Conservation (phyloP, 2,888 invertebrate species). For the Miltochrista miniata region DNA sequence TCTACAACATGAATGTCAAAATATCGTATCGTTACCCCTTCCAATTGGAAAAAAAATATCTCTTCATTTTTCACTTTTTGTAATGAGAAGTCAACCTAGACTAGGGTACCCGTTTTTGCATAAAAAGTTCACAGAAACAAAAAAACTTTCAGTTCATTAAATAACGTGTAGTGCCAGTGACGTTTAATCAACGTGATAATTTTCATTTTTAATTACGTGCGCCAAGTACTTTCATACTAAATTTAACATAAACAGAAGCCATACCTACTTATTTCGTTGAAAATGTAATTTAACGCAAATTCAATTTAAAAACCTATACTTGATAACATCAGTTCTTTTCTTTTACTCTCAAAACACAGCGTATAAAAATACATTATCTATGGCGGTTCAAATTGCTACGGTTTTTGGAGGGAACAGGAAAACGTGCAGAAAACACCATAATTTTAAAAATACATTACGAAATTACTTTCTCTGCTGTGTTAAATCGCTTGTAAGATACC, state of each 20-base stretch:
- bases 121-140: no score
- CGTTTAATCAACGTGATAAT: neutral
- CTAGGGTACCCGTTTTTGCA: no score
- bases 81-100: no score
- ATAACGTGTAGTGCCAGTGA: neutral
- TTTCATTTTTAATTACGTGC: slow-evolving; percentile 1
- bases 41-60: no score
- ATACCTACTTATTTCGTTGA: neutral
- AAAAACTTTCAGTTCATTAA: no score
- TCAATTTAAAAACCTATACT: neutral
- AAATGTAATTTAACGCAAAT: neutral
- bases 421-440: neutral
- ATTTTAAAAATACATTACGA: neutral
- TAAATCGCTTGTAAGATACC: neutral
- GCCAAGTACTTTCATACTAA: neutral
- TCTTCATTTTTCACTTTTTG: no score
- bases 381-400: neutral
- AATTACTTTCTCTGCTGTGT: neutral
- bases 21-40: no score
- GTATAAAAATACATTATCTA: neutral
- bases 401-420: neutral
- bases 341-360: neutral
- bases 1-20: no score
- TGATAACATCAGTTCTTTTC: neutral
- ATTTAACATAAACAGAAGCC: neutral